These are phyloP conservation scores for Scortum barcoo DNA, from an alignment of 2,113 vertebrate species.

Conservation along the genomic window DNA sequence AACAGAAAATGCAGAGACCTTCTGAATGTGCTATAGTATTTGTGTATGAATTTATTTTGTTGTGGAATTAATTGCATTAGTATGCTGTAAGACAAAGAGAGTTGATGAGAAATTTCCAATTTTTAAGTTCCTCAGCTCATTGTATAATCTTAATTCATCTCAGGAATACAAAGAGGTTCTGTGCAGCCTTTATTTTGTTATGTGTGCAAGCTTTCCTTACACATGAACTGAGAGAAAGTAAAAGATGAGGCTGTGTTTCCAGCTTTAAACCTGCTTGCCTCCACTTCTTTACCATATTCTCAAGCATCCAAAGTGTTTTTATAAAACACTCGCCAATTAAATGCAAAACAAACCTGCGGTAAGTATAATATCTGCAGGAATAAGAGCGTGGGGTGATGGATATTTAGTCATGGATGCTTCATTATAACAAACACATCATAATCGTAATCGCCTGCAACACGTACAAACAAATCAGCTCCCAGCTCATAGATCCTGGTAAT, in stretches of 20 bases:
- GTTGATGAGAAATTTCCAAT: not conserved
- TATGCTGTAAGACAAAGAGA: not conserved
- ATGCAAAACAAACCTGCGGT: conserved; percentile 32
- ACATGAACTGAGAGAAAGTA: not conserved
- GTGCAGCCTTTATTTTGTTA: not conserved
- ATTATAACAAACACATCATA: conserved; percentile 65
- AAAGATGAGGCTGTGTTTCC: not conserved
- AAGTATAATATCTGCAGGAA: conserved; percentile 47
- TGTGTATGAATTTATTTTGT: not conserved
- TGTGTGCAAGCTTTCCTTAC: not conserved
- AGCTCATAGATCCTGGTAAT: conserved; percentile 62
- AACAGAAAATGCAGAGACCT: not conserved
- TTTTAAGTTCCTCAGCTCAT: not conserved
- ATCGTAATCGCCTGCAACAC: conserved; percentile 41
- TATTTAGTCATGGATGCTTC: conserved; percentile 46
- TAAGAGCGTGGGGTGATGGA: conserved; percentile 46
- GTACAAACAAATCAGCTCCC: conserved; percentile 53
- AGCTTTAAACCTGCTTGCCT: conserved; percentile 14
- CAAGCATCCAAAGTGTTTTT: conserved; percentile 4
- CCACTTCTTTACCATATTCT: conserved; percentile 4
- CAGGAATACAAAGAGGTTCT: not conserved
- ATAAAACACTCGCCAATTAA: conserved; percentile 30
- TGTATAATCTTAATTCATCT: not conserved
- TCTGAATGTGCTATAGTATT: not conserved
- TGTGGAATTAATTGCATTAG: not conserved